Conservation (phyloP, 2,113 vertebrate genomes). For the Dolichotis patagonum region DNA sequence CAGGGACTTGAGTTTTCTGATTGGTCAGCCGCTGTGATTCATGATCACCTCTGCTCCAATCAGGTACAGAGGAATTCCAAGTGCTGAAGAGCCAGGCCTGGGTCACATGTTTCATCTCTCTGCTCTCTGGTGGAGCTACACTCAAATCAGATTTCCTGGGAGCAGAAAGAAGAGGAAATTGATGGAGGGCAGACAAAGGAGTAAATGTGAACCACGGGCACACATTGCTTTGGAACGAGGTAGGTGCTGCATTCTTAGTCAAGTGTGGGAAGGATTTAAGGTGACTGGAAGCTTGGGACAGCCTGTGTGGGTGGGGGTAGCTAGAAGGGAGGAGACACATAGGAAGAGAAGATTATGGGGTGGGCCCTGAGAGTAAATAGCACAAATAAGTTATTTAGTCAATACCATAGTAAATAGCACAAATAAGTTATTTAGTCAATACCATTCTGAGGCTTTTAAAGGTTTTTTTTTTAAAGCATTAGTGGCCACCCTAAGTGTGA, state of each 20-base stretch:
- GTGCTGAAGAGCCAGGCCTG: background rate
- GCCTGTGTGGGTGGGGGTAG: background rate
- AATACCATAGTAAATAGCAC: background rate
- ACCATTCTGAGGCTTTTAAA: background rate
- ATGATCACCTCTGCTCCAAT: background rate
- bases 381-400: background rate
- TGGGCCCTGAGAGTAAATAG: background rate
- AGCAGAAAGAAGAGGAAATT: background rate
- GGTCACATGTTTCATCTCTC: background rate
- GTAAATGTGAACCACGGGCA: rapidly evolving
- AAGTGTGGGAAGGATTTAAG: background rate
- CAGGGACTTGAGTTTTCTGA: background rate
- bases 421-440: background rate
- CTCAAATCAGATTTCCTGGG: background rate
- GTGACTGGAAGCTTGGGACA: background rate
- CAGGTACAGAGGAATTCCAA: background rate
- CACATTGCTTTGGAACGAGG: background rate
- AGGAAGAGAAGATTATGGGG: background rate
- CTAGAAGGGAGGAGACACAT: background rate
- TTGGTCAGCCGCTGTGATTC: background rate
- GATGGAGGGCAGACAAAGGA: rapidly evolving
- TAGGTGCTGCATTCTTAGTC: background rate
- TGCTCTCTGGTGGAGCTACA: rapidly evolving
- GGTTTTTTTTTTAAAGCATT: background rate
- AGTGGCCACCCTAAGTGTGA: background rate